These are phyloP conservation scores for Ypsolopha scabrella DNA, from an alignment of 2,888 invertebrate genomes.

Conservation along the genomic window DNA sequence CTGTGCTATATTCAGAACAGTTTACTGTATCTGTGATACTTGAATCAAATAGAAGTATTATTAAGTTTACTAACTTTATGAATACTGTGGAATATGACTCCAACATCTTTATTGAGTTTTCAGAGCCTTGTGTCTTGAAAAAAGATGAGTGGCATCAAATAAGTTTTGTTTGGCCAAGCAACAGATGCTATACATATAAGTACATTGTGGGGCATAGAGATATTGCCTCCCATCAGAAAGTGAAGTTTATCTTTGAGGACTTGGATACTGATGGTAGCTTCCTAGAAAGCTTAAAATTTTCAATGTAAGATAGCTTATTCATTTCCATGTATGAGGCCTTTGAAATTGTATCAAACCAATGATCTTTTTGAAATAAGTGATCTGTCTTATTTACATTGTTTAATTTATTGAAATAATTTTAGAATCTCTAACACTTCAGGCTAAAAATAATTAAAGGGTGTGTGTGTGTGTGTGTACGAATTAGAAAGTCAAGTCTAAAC, in stretches of 20 bases:
- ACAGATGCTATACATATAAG: conserved; percentile 33
- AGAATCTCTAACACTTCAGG: no score
- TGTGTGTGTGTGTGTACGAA: no score
- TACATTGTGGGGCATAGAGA: conserved; percentile 56
- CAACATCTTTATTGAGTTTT: conserved; percentile 45
- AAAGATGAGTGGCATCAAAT: conserved; percentile 58
- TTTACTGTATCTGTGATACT: conserved; percentile 41
- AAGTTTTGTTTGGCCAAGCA: conserved; percentile 46
- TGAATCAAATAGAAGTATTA: conserved; percentile 41
- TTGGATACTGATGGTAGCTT: conserved; percentile 47
- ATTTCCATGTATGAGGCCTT: no score
- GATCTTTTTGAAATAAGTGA: no score
- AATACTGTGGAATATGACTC: conserved; percentile 54
- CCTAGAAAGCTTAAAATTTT: conserved; percentile 52
- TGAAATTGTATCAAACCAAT: no score
- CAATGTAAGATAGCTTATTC: conserved; percentile 28
- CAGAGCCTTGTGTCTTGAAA: conserved; percentile 49
- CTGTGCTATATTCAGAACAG: conserved; percentile 48
- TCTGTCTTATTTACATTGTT: no score
- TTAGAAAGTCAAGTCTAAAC: not conserved
- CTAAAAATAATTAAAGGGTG: no score
- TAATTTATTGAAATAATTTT: no score
- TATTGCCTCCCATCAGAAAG: conserved; percentile 34
- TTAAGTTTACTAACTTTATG: conserved; percentile 41
- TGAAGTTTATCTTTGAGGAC: conserved; percentile 57